phyloP scores from a whole-genome alignment of 2,113 vertebrate genomes.

The Ciconia boyciana region DNA sequence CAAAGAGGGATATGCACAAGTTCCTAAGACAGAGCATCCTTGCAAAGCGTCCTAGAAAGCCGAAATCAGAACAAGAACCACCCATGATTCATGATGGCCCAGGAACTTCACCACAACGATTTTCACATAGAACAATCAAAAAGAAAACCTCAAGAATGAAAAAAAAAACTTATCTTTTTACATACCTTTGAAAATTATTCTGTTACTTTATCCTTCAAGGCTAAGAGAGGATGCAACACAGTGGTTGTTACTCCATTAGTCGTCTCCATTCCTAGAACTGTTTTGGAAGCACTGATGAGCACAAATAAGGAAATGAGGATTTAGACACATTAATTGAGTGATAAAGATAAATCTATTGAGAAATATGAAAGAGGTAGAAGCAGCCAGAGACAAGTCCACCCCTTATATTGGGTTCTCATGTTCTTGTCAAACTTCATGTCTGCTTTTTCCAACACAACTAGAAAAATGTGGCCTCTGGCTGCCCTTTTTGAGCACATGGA shows the following conservation, averaged over 20 bases:
- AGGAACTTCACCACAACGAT: not conserved
- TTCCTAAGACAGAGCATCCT: not conserved
- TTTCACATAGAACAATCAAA: not conserved
- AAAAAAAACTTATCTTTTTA: not conserved
- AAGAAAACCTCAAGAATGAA: not conserved
- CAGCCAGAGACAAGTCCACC: not conserved
- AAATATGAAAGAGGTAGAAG: not conserved
- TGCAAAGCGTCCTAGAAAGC: not conserved
- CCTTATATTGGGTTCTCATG: not conserved
- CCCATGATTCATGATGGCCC: not conserved
- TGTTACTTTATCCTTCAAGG: not conserved
- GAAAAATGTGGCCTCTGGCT: constrained; percentile 42
- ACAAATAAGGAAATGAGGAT: not conserved
- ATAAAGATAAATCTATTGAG: not conserved
- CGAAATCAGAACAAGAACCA: not conserved
- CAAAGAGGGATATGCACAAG: not conserved
- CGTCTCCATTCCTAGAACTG: not conserved
- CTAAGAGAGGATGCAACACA: not conserved
- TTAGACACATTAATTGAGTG: not conserved
- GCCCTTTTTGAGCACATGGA: constrained; percentile 22
- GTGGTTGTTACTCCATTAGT: not conserved
- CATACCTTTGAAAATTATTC: not conserved
- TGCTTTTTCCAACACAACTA: not conserved
- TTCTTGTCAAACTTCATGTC: not conserved
- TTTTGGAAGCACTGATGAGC: not conserved